phyloP scores from a whole-genome alignment of 2,113 vertebrate species.

The Psammodynastes pulverulentus region DNA sequence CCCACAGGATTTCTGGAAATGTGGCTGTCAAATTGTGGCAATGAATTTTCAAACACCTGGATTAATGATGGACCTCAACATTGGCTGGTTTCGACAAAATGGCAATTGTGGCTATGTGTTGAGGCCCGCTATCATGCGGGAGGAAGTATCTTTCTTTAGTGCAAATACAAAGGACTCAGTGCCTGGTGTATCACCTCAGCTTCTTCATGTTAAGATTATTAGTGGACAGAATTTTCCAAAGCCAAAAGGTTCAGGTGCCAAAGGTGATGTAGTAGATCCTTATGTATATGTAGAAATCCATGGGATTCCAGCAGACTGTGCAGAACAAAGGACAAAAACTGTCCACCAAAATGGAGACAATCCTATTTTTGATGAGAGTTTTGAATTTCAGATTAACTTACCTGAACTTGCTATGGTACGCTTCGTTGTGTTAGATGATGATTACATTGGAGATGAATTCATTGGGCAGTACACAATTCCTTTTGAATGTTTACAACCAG shows the following conservation, averaged over 20 bases:
- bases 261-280: constrained; percentile 95
- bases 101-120: constrained; percentile 95
- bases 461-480: constrained; percentile 97
- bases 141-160: constrained; percentile 95
- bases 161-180: constrained; percentile 97
- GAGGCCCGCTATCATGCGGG: constrained; percentile 94
- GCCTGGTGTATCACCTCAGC: constrained; percentile 94
- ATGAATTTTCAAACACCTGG: constrained; percentile 98
- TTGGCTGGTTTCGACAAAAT: constrained; percentile 96
- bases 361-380: constrained; percentile 97
- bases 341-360: constrained; percentile 94
- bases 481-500: constrained; percentile 95
- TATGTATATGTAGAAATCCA: constrained; percentile 98
- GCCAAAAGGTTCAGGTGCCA: constrained; percentile 96
- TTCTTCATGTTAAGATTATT: constrained; percentile 97
- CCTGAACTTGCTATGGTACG: constrained; percentile 96
- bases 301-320: constrained; percentile 94
- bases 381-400: constrained; percentile 97
- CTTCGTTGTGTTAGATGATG: constrained; percentile 94
- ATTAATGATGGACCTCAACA: constrained; percentile 98
- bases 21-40: constrained; percentile 95
- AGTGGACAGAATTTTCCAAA: constrained; percentile 97
- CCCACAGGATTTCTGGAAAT: constrained; percentile 98
- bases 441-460: constrained; percentile 97
- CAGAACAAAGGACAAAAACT: constrained; percentile 94